Evolutionary conservation across 2,888 invertebrate genomes (phyloP), one percentile per base, ranked within the genome.

Genomic region (Eupeodes latifasciatus): DNA sequence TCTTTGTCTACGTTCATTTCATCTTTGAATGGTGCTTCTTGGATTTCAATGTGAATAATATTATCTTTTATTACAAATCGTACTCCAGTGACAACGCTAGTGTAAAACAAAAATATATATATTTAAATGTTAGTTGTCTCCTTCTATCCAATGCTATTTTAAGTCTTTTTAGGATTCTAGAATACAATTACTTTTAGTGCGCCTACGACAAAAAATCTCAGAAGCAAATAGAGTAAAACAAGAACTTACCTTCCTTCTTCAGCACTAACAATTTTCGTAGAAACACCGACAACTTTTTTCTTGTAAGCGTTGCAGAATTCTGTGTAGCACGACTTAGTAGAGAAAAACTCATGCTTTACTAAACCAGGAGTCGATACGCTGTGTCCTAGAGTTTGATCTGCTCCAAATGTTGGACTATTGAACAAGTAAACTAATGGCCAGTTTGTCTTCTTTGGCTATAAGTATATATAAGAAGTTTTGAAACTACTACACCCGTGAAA

Each of bases 81-180:
- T 6, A n/a, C 0, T n/a, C 66, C 66, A 51, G 66, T 64, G 44
- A 64, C 19, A 16, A 64, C 16, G 12, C 64, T 64, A n/a, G n/a
- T n/a, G n/a, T 27, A 27, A 27, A 27, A 27, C 27, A 27, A 3
- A 27, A 2, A 27, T 3, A 27, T 27, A 27, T 1, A 27, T 27
- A 2, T 27, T 1, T 27, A 27, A 27, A 27, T 2, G 3, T 27
- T n/a, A n/a, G n/a, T n/a, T n/a, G n/a, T n/a, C n/a, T n/a, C n/a
- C n/a, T n/a, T n/a, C n/a, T n/a, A n/a, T n/a, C n/a, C n/a, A n/a
- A n/a, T n/a, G n/a, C n/a, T n/a, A n/a, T n/a, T n/a, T n/a, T n/a
- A n/a, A n/a, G n/a, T n/a, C n/a, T n/a, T n/a, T n/a, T n/a, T n/a
- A n/a, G n/a, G n/a, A n/a, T n/a, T n/a, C n/a, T n/a, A n/a, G n/a